Evolutionary conservation across 2,797 vertebrate genomes (phyloP), one percentile per base, ranked within the genome.

Genomic region (Trachops cirrhosus): DNA sequence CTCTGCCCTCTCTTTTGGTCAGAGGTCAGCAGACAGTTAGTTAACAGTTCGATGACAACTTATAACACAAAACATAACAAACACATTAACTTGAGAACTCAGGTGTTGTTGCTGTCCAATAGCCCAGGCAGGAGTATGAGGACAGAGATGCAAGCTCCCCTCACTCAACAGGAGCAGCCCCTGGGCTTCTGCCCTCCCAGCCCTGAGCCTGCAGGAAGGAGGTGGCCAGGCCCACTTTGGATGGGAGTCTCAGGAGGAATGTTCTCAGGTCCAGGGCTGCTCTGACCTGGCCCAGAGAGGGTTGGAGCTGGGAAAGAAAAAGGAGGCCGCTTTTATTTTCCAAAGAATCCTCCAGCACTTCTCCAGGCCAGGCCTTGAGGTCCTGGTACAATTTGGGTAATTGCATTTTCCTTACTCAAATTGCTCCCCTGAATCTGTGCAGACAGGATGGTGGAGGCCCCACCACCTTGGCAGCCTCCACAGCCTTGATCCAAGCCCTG

Each of bases 341-440:
- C 46, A 46, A 97, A 86, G 91, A 88, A 79, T 83, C 67, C 86
- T 79, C 64, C 15, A 59, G 62, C 79, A 74, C 79, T 90, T 93
- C 26, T 70, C 48, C 37, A 75, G 62, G 48, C 73, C 71, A 80
- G 96, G 78, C 21, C 15, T 91, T 86, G 92, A 94, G 88, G 94
- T 95, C 78, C 90, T 97, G 90, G 92, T 96, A 94, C 97, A 97
- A 34, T 92, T 62, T 91, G 52, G 59, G 82, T 94, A 97, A 97
- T 95, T 94, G 92, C 70, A 93, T 95, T 97, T 96, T 95, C 68
- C 91, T 44, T 59, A 86, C 93, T 89, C 85, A 96, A 74, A 97
- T 90, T n/a, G 22, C 16, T 93, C 57, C 44, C 78, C 29, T 34
- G n/a, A 62, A 97, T 94, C 96, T 97, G 74, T 93, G 93, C 79